Conservation (phyloP, 2,888 invertebrate genomes). For the Candidula unifasciata region DNA sequence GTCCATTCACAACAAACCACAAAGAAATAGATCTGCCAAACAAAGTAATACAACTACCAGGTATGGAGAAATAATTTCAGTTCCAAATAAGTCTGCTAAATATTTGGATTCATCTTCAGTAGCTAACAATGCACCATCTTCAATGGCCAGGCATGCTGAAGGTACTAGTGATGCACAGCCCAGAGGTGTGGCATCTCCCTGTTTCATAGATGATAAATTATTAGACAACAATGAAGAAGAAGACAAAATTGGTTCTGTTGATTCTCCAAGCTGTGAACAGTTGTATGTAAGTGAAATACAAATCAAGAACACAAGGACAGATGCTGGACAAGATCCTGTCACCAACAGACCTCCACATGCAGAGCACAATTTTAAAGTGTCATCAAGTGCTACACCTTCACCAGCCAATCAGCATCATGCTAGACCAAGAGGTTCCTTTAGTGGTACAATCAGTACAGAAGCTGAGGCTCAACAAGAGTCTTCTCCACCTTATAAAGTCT, state of each 20-base stretch:
- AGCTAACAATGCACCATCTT: neutral
- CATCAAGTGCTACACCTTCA: neutral
- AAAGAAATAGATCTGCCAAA: neutral
- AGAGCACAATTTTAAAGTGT: neutral
- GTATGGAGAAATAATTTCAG: neutral
- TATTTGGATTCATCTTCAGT: neutral
- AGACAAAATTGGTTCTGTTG: neutral
- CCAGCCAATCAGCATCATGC: neutral
- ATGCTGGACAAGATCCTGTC: neutral
- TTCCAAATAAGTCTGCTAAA: neutral
- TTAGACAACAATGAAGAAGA: neutral
- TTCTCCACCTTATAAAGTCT: neutral
- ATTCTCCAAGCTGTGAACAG: neutral
- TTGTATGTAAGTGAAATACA: conserved; percentile 29
- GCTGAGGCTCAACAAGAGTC: neutral
- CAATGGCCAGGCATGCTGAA: neutral
- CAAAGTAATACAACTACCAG: neutral
- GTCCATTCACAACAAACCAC: neutral
- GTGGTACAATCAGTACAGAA: neutral
- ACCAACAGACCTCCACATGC: neutral
- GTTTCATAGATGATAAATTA: neutral
- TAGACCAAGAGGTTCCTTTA: neutral
- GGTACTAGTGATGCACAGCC: neutral
- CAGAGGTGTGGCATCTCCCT: neutral
- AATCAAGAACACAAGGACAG: neutral